Evolutionary conservation across 1,140 invertebrate species (phyloP), one percentile per base, ranked within the genome.

Genomic region (Papilio polytes): DNA sequence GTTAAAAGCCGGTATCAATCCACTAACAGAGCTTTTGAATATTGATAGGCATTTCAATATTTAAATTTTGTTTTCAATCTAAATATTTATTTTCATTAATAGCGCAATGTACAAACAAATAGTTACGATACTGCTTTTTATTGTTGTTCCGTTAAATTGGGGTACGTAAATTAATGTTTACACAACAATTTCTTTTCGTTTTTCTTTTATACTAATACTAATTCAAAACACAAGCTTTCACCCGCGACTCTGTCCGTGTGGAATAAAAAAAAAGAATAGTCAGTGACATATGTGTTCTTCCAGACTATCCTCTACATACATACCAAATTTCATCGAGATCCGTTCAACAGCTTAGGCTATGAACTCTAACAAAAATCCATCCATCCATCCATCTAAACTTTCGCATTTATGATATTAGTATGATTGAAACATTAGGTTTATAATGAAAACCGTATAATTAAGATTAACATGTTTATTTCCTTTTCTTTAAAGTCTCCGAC

Each of bases 11-110:
- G 41, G 56, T 44, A 53, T 48, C 74, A 76, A 76, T 78, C 36
- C 56, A 78, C 31, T 63, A 59, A 44, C 53, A 59, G 56, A 63
- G 46, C 56, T 78, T 78, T 59, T 63, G 77, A 63, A 78, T 56
- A 63, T 78, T 63, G 56, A 78, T 78, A 78, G 77, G 56, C 26
- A 63, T 78, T 78, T 78, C 56, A 63, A 66, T 78, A 78, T 78
- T 78, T 63, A 78, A 78, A 78, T 78, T 63, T 63, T 78, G 56
- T 78, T 78, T 78, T 31, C 53, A 66, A 63, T 78, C 22, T 31
- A 22, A 56, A 56, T 36, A 77, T 77, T 56, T 53, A 56, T 77
- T 53, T 53, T 22, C 46, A 51, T 56, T 36, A 77, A 53, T 56
- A 53, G 51, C 6, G 18, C 51, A 59, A 53, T 53, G 73, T 22